Conservation (phyloP, 2,888 invertebrate species). For the Torymus texanus region DNA sequence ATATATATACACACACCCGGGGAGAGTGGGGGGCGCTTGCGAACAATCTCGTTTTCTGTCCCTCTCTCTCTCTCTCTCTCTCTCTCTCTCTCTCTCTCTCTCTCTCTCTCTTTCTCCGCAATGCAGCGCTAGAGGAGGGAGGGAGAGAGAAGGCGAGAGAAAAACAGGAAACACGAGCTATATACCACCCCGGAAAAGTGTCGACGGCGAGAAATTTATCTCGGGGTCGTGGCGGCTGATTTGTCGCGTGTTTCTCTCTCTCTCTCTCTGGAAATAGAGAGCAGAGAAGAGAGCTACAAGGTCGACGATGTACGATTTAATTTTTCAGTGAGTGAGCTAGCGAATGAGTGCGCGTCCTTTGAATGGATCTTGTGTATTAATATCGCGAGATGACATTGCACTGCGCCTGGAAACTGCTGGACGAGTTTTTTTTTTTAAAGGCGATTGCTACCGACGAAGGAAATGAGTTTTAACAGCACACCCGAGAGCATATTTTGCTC, state of each 20-base stretch:
- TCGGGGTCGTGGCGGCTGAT: too few species aligned
- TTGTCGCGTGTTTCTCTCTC: not conserved
- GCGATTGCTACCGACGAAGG: too few species aligned
- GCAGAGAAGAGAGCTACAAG: not conserved
- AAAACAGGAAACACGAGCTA: too few species aligned
- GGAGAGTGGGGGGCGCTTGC: too few species aligned
- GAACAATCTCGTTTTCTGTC: not conserved
- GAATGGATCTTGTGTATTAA: slow-evolving; percentile 9
- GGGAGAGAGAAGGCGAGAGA: too few species aligned
- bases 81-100: slow-evolving; percentile 25
- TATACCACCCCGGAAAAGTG: too few species aligned
- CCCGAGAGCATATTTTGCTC: too few species aligned
- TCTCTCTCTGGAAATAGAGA: slow-evolving; percentile 44
- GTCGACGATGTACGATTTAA: slow-evolving; percentile 39
- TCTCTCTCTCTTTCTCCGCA: slow-evolving; percentile 39
- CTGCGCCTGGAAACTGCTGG: not conserved
- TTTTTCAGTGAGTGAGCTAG: slow-evolving; percentile 24
- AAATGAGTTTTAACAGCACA: too few species aligned
- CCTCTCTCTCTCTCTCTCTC: slow-evolving; percentile 25
- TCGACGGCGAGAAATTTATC: too few species aligned
- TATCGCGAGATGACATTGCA: slow-evolving; percentile 23
- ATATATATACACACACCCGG: too few species aligned
- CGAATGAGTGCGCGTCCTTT: not conserved
- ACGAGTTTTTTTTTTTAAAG: too few species aligned
- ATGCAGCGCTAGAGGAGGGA: too few species aligned